Percentiles rank a stretch among this genome's conserved stretches.
Evolutionary conservation across 2,888 invertebrate species (phyloP).

Genomic region (Pedicia rivosa): DNA sequence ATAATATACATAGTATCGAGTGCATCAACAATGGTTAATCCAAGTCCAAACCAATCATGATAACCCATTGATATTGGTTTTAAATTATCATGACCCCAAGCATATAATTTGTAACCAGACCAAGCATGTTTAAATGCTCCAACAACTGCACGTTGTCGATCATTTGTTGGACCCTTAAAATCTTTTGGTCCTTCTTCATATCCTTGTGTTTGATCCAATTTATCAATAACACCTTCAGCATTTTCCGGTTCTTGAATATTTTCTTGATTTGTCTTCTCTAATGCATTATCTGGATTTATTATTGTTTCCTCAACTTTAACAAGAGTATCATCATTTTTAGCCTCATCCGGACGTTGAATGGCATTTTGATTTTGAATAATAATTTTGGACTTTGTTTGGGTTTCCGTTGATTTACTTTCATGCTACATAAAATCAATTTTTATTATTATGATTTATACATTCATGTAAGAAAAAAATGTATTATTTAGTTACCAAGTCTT

Average conservation of each 20-base stretch:
- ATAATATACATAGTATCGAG: conserved; percentile 93
- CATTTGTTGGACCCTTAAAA: conserved; percentile 56
- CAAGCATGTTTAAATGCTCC: conserved; percentile 87
- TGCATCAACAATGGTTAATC: conserved; percentile 90
- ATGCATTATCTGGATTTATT: not conserved
- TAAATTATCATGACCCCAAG: conserved; percentile 96
- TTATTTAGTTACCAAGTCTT: no score
- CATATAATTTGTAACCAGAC: conserved; percentile 81
- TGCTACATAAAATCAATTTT: no score
- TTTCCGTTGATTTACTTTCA: no score
- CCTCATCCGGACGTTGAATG: no score
- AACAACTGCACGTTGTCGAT: conserved; percentile 69
- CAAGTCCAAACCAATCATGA: conserved; percentile 91
- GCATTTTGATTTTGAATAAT: no score
- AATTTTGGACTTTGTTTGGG: no score
- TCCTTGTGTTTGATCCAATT: conserved; percentile 17
- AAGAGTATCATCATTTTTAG: no score
- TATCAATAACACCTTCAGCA: conserved; percentile 22
- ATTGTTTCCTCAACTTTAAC: no score
- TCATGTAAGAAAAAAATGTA: no score
- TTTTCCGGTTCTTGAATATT: conserved; percentile 7
- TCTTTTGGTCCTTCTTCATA: conserved; percentile 17
- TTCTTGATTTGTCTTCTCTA: not conserved
- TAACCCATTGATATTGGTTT: conserved; percentile 74
- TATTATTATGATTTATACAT: no score